Conservation (phyloP, 2,797 vertebrate species). For the Chrysocyon brachyurus region DNA sequence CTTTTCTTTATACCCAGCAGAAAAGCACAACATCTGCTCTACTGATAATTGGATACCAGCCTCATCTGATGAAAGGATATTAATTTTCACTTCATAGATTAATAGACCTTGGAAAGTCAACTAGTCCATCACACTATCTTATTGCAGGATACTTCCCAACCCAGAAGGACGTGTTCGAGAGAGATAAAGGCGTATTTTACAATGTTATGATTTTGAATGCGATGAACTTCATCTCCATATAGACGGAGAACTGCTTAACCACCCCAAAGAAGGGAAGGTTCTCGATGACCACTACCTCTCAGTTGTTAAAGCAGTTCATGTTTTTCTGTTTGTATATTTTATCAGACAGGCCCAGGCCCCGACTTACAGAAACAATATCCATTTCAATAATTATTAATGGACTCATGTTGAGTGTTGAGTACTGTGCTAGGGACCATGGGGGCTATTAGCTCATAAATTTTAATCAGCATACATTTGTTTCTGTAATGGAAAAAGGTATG, state of each 20-base stretch:
- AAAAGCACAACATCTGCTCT: slow-evolving; percentile 76
- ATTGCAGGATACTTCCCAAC: neutral
- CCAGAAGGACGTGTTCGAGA: neutral
- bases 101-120: slow-evolving; percentile 67
- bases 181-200: slow-evolving; percentile 26
- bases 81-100: slow-evolving; percentile 76
- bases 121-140: neutral
- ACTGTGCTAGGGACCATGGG: neutral
- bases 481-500: neutral
- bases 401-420: neutral
- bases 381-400: neutral
- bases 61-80: slow-evolving; percentile 69
- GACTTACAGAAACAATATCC: neutral
- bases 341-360: neutral
- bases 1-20: slow-evolving; percentile 60
- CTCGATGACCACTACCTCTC: neutral
- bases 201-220: neutral
- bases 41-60: slow-evolving; percentile 63
- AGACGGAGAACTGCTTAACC: neutral
- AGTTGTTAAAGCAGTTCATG: neutral
- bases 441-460: neutral
- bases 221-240: neutral
- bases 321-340: neutral
- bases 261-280: neutral
- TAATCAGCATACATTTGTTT: neutral